These are phyloP conservation scores for Octopus sinensis DNA, from an alignment of 1,140 invertebrate genomes.

Conservation along the genomic window DNA sequence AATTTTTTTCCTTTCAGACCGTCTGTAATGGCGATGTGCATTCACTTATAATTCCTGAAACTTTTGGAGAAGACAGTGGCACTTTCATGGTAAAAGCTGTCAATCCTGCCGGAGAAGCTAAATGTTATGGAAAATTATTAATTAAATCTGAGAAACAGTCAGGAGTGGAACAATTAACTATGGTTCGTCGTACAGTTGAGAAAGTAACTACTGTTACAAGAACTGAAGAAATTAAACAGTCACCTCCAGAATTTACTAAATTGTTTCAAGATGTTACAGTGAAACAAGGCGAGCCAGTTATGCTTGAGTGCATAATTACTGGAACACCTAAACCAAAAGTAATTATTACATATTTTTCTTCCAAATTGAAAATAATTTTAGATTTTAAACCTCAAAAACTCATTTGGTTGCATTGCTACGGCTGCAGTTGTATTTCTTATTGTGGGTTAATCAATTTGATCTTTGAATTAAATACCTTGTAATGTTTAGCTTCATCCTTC, in stretches of 20 bases:
- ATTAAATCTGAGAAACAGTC: slow-evolving; percentile 58
- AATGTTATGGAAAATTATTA: slow-evolving; percentile 50
- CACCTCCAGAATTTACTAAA: slow-evolving; percentile 53
- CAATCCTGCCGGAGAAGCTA: slow-evolving; percentile 66
- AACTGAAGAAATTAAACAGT: slow-evolving; percentile 34
- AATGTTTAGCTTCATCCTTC: too few species aligned
- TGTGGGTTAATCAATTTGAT: too few species aligned
- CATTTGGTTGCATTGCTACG: too few species aligned
- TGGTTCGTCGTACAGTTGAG: slow-evolving; percentile 24
- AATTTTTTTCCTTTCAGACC: slow-evolving; percentile 73
- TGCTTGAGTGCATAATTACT: slow-evolving; percentile 70
- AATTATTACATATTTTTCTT: slow-evolving; percentile 29
- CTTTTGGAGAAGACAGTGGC: slow-evolving; percentile 72
- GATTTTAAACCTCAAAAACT: not conserved
- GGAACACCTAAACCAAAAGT: slow-evolving; percentile 75
- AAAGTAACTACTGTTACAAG: slow-evolving; percentile 18
- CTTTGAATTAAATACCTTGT: too few species aligned
- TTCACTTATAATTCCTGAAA: slow-evolving; percentile 64
- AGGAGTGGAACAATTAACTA: slow-evolving; percentile 27
- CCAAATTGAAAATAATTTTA: not conserved
- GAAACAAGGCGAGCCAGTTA: slow-evolving; percentile 62
- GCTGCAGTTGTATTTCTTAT: too few species aligned
- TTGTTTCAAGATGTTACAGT: slow-evolving; percentile 53
- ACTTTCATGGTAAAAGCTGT: slow-evolving; percentile 83
- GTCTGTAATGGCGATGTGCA: slow-evolving; percentile 76